Conservation (phyloP, 2,888 invertebrate species). For the Palloptera scutellata region DNA sequence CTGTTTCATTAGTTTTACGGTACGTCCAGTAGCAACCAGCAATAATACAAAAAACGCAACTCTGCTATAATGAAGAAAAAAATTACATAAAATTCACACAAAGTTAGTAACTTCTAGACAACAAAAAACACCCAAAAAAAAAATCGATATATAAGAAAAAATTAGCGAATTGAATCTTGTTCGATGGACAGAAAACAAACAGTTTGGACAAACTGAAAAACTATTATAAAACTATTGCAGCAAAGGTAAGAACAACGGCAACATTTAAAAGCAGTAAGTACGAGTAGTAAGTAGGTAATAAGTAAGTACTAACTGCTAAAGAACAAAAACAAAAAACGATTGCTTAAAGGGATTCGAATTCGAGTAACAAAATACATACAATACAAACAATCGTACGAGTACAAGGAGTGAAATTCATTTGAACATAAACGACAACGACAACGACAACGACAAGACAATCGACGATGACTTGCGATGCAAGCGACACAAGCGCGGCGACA, state of each 20-base stretch:
- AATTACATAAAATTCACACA: neutral
- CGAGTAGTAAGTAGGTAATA: constrained; percentile 8
- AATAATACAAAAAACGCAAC: neutral
- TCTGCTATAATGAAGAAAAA: neutral
- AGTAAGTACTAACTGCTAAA: neutral
- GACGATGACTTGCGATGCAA: constrained; percentile 47
- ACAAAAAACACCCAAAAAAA: neutral
- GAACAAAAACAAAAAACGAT: constrained; percentile 15
- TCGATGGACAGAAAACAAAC: constrained; percentile 63
- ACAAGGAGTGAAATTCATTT: constrained; percentile 62
- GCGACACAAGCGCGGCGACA: constrained; percentile 5
- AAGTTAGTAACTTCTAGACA: neutral
- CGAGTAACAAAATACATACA: constrained; percentile 14
- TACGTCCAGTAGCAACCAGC: no score
- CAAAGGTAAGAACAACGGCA: constrained; percentile 18
- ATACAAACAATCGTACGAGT: constrained; percentile 46
- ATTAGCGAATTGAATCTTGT: constrained; percentile 54
- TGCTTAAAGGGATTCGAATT: neutral
- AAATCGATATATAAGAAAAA: constrained; percentile 23
- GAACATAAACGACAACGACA: constrained; percentile 63
- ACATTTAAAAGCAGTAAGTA: constrained; percentile 7
- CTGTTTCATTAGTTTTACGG: no score
- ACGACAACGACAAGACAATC: constrained; percentile 64
- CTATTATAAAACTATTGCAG: constrained; percentile 37
- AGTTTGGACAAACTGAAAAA: constrained; percentile 62